Evolutionary conservation across 2,888 invertebrate species (phyloP), one percentile per base, ranked within the genome.

Genomic region (Siphonodentalium dalli): DNA sequence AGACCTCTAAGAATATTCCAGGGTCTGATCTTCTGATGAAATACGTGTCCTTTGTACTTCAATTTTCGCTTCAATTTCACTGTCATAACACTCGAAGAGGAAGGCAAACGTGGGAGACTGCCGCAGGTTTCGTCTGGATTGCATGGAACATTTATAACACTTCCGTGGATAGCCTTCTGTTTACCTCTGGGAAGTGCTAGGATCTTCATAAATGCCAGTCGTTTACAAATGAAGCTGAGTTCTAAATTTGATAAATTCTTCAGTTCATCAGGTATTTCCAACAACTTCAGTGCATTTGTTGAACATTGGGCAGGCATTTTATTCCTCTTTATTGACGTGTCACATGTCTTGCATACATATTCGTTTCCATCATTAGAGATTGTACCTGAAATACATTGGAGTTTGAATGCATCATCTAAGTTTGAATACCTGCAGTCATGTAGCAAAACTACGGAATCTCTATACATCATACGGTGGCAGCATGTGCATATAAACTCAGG

Each of bases 1-100:
- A 60, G 41, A 20, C 55, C 58, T 20, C 31, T 35, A 26, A n/a
- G 26, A 13, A 61, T 53, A 46, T 50, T 61, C 2, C 43, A 13
- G 23, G 52, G 52, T 21, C 39, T 26, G n/a, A 52, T 38, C 39
- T 26, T 31, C 40, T 52, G 52, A 13, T 13, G 33, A 35, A 40
- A 40, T 3, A 37, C 47, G 51, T 57, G 54, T 9, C 50, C 56
- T 33, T 48, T 33, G 28, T 50, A 61, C 27, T 47, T 20, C 5
- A 57, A 29, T 46, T 56, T 50, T 28, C 53, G 5, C 20, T 48
- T 60, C 9, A 54, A 42, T 44, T 46, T 54, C n/a, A 51, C 52
- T 23, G 37, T 37, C 18, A 59, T 38, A 11, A 46, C 26, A 23
- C 50, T 21, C 2, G 51, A 45, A 20, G 54, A 23, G 9, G 40